These are phyloP conservation scores for Lucifuga dentata DNA, from an alignment of 2,113 vertebrate genomes.

Conservation along the genomic window DNA sequence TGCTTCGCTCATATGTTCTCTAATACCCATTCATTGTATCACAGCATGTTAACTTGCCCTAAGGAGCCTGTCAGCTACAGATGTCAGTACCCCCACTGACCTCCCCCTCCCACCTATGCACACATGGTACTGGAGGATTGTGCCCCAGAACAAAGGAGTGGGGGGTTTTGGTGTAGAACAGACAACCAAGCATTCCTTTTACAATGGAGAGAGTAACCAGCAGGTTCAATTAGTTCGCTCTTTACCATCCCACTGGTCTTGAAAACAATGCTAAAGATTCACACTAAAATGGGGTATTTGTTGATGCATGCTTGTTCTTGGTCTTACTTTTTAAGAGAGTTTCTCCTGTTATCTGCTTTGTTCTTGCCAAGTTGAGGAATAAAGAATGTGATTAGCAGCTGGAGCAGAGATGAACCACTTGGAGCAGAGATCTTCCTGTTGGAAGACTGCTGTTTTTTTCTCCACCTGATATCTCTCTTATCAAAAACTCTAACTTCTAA, in stretches of 20 bases:
- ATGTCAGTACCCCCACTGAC: constrained; percentile 79
- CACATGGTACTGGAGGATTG: constrained; percentile 75
- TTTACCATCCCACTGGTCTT: constrained; percentile 39
- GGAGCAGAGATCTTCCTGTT: constrained; percentile 1
- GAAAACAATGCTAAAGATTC: constrained; percentile 56
- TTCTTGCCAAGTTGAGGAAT: constrained; percentile 56
- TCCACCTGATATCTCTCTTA: background rate
- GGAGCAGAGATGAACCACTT: constrained; percentile 9
- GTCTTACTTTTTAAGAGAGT: constrained; percentile 64
- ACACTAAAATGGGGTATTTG: constrained; percentile 25
- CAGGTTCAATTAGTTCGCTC: constrained; percentile 74
- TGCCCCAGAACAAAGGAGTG: constrained; percentile 74
- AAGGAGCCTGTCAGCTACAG: constrained; percentile 81
- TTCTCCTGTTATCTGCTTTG: constrained; percentile 58
- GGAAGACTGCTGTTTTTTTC: constrained; percentile 29
- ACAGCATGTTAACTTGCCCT: constrained; percentile 63
- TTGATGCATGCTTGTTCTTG: constrained; percentile 17
- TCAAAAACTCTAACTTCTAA: constrained; percentile 16
- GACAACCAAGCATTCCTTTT: constrained; percentile 79
- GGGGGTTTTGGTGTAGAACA: constrained; percentile 63
- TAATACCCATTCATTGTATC: constrained; percentile 67
- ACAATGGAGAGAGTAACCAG: constrained; percentile 69
- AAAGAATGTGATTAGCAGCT: constrained; percentile 40
- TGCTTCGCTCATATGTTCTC: constrained; percentile 52
- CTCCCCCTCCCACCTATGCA: constrained; percentile 60